phyloP scores from a whole-genome alignment of 2,113 vertebrate genomes.

The Rousettus leschenaultii region DNA sequence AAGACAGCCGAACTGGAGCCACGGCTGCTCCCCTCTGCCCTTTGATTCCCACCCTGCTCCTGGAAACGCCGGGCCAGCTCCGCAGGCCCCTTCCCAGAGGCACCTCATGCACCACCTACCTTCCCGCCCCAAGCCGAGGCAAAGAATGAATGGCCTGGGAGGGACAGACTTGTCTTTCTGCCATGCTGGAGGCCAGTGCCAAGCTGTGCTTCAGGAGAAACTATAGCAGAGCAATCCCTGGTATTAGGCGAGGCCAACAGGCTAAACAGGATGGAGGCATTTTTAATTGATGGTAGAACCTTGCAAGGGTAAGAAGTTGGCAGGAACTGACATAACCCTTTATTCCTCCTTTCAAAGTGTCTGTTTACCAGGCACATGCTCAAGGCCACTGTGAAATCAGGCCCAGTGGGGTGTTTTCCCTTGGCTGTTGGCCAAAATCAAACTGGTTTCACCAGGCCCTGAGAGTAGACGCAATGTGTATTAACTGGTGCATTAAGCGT shows the following conservation, averaged over 20 bases:
- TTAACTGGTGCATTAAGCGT: slow-evolving; percentile 70
- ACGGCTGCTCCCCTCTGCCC: rapidly evolving
- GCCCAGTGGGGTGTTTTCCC: slow-evolving; percentile 77
- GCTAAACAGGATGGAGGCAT: slow-evolving; percentile 77
- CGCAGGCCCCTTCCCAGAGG: neutral
- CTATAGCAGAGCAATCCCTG: slow-evolving; percentile 55
- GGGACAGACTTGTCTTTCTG: slow-evolving; percentile 34
- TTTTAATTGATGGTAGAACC: slow-evolving; percentile 79
- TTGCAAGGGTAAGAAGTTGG: slow-evolving; percentile 72
- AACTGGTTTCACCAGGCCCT: slow-evolving; percentile 80
- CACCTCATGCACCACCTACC: neutral
- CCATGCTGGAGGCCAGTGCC: slow-evolving; percentile 69
- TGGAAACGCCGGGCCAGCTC: neutral
- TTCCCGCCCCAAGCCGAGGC: neutral
- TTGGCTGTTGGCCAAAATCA: slow-evolving; percentile 76
- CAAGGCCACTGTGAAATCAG: slow-evolving; percentile 77
- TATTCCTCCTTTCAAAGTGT: slow-evolving; percentile 70
- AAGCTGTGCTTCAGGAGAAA: slow-evolving; percentile 70
- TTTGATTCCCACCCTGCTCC: neutral
- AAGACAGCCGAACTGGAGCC: slow-evolving; percentile 18
- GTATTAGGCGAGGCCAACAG: slow-evolving; percentile 70
- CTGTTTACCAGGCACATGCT: slow-evolving; percentile 72
- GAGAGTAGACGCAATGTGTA: slow-evolving; percentile 48
- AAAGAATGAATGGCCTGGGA: slow-evolving; percentile 1
- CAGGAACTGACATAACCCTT: slow-evolving; percentile 65